phyloP scores from a whole-genome alignment of 2,888 invertebrate species.

The Caprella mutica region DNA sequence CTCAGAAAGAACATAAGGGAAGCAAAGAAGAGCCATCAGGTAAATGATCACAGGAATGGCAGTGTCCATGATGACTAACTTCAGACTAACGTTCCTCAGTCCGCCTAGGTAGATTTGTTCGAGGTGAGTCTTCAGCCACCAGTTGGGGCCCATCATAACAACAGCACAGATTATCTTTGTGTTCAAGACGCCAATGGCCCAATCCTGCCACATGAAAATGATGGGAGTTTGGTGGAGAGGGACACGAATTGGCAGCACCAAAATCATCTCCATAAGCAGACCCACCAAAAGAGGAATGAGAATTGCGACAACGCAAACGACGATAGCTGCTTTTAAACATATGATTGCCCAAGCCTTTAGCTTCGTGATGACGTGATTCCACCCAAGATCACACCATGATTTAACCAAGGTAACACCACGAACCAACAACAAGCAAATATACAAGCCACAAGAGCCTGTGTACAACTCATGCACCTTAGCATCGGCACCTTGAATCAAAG shows the following conservation, averaged over 20 bases:
- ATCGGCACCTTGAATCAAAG: constrained; percentile 31
- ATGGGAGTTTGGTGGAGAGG: constrained; percentile 76
- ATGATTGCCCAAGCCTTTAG: constrained; percentile 39
- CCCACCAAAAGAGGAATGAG: constrained; percentile 87
- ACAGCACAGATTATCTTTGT: constrained; percentile 94
- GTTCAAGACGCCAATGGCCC: constrained; percentile 94
- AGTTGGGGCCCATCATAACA: constrained; percentile 91
- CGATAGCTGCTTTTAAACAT: constrained; percentile 63
- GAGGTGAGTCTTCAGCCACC: constrained; percentile 83
- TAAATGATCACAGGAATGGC: constrained; percentile 45
- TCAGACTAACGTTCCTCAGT: constrained; percentile 78
- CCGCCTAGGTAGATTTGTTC: constrained; percentile 70
- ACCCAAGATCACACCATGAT: constrained; percentile 81
- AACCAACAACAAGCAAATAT: constrained; percentile 85
- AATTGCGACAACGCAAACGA: constrained; percentile 59
- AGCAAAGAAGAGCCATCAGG: constrained; percentile 75
- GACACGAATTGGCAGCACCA: constrained; percentile 84
- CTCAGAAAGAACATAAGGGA: constrained; percentile 85
- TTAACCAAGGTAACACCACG: constrained; percentile 68
- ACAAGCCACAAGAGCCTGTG: constrained; percentile 87
- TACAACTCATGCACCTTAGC: constrained; percentile 70
- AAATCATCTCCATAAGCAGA: constrained; percentile 74
- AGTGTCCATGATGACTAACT: constrained; percentile 69
- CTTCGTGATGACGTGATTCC: constrained; percentile 47
- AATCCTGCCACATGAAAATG: constrained; percentile 54